phyloP scores from a whole-genome alignment of 92 coral and sea anemone species.

The Phenganax subtilis region DNA sequence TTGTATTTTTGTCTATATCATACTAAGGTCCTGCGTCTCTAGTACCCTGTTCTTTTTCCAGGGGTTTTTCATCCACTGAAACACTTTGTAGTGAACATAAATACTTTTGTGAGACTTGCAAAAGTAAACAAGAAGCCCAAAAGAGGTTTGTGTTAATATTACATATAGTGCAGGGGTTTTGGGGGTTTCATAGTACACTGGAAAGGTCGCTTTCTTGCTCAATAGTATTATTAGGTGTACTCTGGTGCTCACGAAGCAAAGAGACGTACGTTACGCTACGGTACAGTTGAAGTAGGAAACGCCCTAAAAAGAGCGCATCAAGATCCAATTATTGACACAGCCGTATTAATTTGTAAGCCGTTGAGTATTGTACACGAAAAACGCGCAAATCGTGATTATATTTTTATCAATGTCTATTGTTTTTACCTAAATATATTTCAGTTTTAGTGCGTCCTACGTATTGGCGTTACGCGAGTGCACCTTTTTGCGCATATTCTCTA shows the following conservation, averaged over 20 bases:
- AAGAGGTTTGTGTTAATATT: slow-evolving; percentile 59
- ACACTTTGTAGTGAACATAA: slow-evolving; percentile 95
- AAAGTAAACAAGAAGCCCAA: slow-evolving; percentile 97
- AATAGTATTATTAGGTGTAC: too few species aligned
- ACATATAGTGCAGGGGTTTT: not conserved
- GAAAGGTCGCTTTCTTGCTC: not conserved
- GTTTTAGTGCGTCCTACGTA: too few species aligned
- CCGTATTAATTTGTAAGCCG: too few species aligned
- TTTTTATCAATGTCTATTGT: not conserved
- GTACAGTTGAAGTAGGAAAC: too few species aligned
- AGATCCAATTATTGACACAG: too few species aligned
- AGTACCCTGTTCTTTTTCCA: slow-evolving; percentile 31
- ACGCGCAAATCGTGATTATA: not conserved
- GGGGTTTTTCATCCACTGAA: slow-evolving; percentile 99
- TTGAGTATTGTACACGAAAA: not conserved
- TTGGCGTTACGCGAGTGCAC: too few species aligned
- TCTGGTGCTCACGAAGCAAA: too few species aligned
- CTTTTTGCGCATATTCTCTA: not conserved
- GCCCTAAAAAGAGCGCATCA: too few species aligned
- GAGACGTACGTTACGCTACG: too few species aligned
- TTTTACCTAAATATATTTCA: too few species aligned
- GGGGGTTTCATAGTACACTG: not conserved
- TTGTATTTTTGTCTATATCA: not conserved
- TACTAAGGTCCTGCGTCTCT: not conserved
- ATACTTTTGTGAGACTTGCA: slow-evolving; percentile 95